These are phyloP conservation scores for Strix occidentalis DNA, from an alignment of 2,797 vertebrate genomes.

Conservation along the genomic window DNA sequence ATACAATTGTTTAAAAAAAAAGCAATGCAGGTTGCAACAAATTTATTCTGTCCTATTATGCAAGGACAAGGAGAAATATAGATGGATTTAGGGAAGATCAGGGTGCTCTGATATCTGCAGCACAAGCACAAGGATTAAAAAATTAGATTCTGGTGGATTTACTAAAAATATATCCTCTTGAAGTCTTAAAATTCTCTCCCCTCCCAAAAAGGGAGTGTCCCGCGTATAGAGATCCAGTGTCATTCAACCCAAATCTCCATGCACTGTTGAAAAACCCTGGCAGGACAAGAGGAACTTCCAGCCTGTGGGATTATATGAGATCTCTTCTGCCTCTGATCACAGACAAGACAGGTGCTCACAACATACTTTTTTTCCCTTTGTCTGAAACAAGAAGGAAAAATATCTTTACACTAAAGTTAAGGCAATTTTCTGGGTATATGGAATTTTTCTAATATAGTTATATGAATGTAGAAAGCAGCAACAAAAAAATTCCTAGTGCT, in stretches of 20 bases:
- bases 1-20: not conserved
- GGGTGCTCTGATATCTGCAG: not conserved
- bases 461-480: not conserved
- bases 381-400: not conserved
- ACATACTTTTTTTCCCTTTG: not conserved
- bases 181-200: not conserved
- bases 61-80: not conserved
- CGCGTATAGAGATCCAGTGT: not conserved
- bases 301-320: not conserved
- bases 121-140: not conserved
- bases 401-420: not conserved
- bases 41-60: not conserved
- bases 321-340: not conserved
- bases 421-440: not conserved
- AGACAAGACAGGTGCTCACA: not conserved
- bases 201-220: not conserved
- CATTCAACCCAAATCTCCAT: not conserved
- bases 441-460: not conserved
- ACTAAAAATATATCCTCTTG: not conserved
- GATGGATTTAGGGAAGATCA: not conserved
- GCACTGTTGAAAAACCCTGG: not conserved
- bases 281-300: not conserved
- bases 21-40: not conserved
- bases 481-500: not conserved
- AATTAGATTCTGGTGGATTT: not conserved